phyloP scores from a whole-genome alignment of 2,113 vertebrate species.

The Turdus rufiventris region DNA sequence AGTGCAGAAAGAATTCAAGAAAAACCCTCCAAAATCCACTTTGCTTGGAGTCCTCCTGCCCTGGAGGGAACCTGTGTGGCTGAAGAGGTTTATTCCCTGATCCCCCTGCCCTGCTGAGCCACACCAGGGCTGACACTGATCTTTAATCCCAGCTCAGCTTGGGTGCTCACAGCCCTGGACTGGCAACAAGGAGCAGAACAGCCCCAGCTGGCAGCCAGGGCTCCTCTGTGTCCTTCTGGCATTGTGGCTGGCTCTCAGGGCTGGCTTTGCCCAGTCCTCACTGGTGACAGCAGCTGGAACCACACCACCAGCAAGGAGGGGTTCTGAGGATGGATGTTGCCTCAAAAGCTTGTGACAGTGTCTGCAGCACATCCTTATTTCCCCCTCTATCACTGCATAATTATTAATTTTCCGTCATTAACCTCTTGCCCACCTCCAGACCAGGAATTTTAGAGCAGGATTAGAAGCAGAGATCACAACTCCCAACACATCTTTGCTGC shows the following conservation, averaged over 20 bases:
- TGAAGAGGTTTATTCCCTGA: background rate
- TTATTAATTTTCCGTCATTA: background rate
- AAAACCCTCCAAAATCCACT: background rate
- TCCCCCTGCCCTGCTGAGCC: background rate
- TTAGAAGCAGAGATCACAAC: background rate
- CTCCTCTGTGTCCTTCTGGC: background rate
- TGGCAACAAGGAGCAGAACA: background rate
- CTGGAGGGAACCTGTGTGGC: background rate
- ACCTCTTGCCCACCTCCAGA: background rate
- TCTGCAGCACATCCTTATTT: background rate
- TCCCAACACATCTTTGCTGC: background rate
- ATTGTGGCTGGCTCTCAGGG: background rate
- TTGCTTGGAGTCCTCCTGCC: background rate
- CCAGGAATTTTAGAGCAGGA: background rate
- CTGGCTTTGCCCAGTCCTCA: fast-evolving
- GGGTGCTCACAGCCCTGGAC: background rate
- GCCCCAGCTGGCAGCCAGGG: background rate
- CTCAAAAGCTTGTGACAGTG: fast-evolving
- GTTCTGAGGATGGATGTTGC: background rate
- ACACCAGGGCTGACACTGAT: background rate
- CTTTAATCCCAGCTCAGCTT: background rate
- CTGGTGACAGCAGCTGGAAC: background rate
- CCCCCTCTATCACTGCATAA: background rate
- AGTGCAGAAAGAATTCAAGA: background rate
- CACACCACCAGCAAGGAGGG: fast-evolving